Base-by-base conservation (phyloP, 2,113 vertebrate species). In the Rhombomys opimus region DNA sequence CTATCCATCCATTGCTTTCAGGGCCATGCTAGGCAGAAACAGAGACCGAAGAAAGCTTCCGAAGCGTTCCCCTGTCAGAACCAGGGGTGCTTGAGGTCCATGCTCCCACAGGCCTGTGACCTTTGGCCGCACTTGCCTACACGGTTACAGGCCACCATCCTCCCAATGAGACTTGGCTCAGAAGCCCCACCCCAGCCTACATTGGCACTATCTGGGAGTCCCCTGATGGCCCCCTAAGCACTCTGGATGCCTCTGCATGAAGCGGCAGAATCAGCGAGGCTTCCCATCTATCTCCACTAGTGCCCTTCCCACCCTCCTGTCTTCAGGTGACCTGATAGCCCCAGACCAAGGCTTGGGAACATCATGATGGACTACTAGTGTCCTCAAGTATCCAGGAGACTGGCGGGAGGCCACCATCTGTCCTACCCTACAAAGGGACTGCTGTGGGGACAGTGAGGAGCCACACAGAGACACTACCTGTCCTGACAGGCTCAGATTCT, bases 81-180 rank as follows among this genome's bases (percentile, higher is more conserved):
- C 72, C 0, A 18, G 22, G 12, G 81, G 57, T 38, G 18, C n/a
- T 22, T 54, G 78, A 22, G 52, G 54, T 82, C 38, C 57, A 15
- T 61, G 78, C 61, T 61, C 59, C 72, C 15, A 5, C 4, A 25
- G 11, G 52, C 12, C 18, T 11, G 65, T 38, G 65, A 22, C 80
- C 67, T 10, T 20, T 12, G 22, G n/a, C 59, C 6, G 27, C n/a
- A 63, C 52, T 57, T 7, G 20, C 50, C 5, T 27, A 0, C 2
- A 52, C 32, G 30, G 1, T 10, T 20, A 38, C 50, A 27, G 65
- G 80, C 70, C 27, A 14, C 7, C 8, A 4, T 57, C 67, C 18
- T 70, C 5, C 15, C 25, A 2, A 0, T 7, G 30, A 35, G 0
- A 0, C 38, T 1, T 68, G 57, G 50, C 7, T 25, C 4, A 13